Evolutionary conservation across 2,888 invertebrate genomes (phyloP).

Genomic region (Eupithecia centaureata): DNA sequence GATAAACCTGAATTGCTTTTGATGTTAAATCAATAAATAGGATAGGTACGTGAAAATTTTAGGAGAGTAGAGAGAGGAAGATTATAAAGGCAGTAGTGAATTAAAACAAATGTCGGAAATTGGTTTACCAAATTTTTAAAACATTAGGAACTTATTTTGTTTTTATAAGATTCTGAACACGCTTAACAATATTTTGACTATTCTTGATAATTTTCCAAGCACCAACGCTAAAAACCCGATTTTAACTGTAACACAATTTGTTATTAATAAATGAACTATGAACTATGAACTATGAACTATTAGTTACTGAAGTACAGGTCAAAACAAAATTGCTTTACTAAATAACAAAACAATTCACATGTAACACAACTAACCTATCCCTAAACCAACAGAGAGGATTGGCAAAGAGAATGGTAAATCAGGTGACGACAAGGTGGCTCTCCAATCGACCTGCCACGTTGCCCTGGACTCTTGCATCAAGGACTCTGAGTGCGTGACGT

Average conservation of each 20-base stretch:
- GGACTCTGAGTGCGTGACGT: constrained; percentile 90
- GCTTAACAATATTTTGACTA: constrained; percentile 1
- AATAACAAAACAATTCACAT: background rate
- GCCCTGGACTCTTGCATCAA: constrained; percentile 92
- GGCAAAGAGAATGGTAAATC: constrained; percentile 83
- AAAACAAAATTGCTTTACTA: background rate
- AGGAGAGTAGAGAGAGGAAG: constrained; percentile 6
- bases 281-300: background rate
- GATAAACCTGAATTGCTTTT: constrained; percentile 40
- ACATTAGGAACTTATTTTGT: background rate
- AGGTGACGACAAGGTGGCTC: constrained; percentile 84
- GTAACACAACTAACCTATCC: constrained; percentile 52
- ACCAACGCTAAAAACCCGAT: background rate
- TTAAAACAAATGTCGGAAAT: background rate
- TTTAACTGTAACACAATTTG: background rate
- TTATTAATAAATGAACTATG: too few relatives aligned
- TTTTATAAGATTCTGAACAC: constrained; percentile 8
- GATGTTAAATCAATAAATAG: constrained; percentile 30
- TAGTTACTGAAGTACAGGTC: background rate
- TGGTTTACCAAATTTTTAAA: background rate
- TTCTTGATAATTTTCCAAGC: background rate
- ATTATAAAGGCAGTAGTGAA: background rate
- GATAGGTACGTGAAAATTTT: constrained; percentile 17
- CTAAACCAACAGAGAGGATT: constrained; percentile 80
- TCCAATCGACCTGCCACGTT: constrained; percentile 94